Conservation (phyloP, 2,113 vertebrate genomes). For the Coregonus clupeaformis region DNA sequence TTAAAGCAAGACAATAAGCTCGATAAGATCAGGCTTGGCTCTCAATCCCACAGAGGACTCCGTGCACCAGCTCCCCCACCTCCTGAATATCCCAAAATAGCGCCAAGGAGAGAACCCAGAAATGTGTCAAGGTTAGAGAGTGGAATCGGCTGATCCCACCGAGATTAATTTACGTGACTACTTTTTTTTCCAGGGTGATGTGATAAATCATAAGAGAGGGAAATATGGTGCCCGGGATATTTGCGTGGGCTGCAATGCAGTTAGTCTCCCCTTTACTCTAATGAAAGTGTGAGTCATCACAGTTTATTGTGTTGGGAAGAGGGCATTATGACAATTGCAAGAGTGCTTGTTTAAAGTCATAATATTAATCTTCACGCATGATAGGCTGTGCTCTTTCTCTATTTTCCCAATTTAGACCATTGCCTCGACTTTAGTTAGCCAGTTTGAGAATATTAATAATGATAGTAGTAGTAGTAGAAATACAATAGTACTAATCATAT, state of each 20-base stretch:
- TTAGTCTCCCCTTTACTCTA: neutral
- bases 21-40: constrained; percentile 27
- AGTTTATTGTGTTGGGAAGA: neutral
- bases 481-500: too few relatives aligned
- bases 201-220: constrained; percentile 16
- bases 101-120: constrained; percentile 12
- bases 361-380: neutral
- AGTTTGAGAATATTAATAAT: neutral
- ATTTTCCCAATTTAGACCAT: neutral
- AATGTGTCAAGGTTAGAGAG: constrained; percentile 32
- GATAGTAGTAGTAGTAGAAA: neutral
- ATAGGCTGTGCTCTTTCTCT: neutral
- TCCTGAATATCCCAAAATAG: constrained; percentile 9
- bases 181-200: neutral
- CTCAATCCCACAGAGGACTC: neutral
- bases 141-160: constrained; percentile 9
- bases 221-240: constrained; percentile 4
- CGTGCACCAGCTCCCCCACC: neutral
- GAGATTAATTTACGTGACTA: constrained; percentile 19
- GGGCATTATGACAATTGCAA: neutral
- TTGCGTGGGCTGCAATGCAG: constrained; percentile 19
- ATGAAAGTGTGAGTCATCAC: constrained; percentile 17
- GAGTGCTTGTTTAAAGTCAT: neutral
- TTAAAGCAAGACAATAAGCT: constrained; percentile 7
- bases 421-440: neutral